Evolutionary conservation across 2,888 invertebrate species (phyloP), one percentile per base, ranked within the genome.

Genomic region (Nudaria mundana): DNA sequence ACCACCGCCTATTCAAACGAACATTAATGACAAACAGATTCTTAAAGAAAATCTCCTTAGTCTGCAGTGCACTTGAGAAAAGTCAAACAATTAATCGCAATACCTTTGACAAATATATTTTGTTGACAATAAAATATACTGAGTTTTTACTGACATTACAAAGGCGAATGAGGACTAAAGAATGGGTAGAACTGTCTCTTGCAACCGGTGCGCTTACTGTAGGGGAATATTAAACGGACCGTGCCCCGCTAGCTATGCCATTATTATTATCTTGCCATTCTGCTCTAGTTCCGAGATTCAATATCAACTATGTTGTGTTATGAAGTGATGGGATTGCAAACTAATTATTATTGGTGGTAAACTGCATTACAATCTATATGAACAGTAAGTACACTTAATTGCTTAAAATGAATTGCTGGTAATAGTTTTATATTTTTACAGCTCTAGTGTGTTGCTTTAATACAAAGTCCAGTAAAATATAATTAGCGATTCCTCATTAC

Each of bases 401-500:
- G 38, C 30, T 45, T 46, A 36, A 45, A 16, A 34, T 10, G 16
- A 29, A 39, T 40, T 31, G 25, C 26, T 23, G 6, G 22, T 45
- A 44, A 30, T 33, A 34, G 42, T 37, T 48, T 55, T 57, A 58
- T 66, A 59, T 50, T 56, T 55, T 35, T 59, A 52, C 57, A 58
- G 55, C 56, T 63, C 60, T 64, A 59, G 64, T 55, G 66, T 71
- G 79, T 78, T 80, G 76, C 66, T 80, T 76, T 77, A 76, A 77
- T 79, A 77, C 67, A 68, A 69, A 86, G 86, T 86, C 83, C 84
- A 81, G 85, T 86, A 86, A 86, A 88, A 87, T 86, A 86, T 86
- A 87, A 87, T 88, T 87, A 88, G 87, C 81, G 87, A 87, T 86
- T 88, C 85, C 84, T 88, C 86, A 88, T 88, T 88, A 88, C 78